Conservation (phyloP, 2,113 vertebrate genomes). For the Podilymbus podiceps region DNA sequence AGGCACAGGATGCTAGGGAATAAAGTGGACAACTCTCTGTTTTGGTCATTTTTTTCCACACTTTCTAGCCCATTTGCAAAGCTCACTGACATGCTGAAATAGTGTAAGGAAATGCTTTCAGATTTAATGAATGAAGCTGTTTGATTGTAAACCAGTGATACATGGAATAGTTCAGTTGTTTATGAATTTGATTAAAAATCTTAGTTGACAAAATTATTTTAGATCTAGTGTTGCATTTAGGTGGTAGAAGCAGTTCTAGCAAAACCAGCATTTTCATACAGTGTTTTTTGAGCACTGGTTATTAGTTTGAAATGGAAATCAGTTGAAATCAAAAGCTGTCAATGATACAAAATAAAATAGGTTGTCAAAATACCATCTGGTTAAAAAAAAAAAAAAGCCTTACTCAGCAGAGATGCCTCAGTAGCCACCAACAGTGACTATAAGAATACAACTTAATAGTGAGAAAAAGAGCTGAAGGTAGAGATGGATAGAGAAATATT, state of each 20-base stretch:
- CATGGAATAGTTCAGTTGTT: background rate
- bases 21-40: background rate
- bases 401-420: background rate
- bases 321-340: background rate
- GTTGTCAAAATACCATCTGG: background rate
- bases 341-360: background rate
- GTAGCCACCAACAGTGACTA: too few relatives aligned
- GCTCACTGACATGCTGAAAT: background rate
- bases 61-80: background rate
- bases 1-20: background rate
- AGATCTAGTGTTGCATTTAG: background rate
- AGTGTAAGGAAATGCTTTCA: background rate
- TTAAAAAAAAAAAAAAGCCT: background rate
- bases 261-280: background rate
- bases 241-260: background rate
- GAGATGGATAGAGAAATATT: background rate
- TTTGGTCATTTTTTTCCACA: rapidly evolving
- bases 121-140: background rate
- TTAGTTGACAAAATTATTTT: background rate
- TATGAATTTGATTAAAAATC: background rate
- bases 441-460: background rate
- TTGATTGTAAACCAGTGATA: background rate
- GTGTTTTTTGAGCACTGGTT: background rate
- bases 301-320: background rate
- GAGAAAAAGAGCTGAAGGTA: background rate